phyloP scores from a whole-genome alignment of 2,888 invertebrate genomes.

The Lasioglossum vierecki region DNA sequence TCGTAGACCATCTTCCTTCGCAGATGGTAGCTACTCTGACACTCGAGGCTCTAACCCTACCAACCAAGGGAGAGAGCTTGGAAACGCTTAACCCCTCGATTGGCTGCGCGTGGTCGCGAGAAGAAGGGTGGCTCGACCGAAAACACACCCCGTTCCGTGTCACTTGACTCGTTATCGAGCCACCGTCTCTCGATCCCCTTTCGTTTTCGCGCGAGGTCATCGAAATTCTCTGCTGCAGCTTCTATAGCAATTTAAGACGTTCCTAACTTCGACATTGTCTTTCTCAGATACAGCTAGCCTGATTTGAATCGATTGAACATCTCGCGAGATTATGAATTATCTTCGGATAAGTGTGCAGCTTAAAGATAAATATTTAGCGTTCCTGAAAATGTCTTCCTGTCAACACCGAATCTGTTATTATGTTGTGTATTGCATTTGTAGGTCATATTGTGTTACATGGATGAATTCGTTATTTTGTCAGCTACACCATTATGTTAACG shows the following conservation, averaged over 20 bases:
- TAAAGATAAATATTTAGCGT: too few species aligned
- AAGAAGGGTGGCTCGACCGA: conserved; percentile 7
- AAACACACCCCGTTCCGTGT: conserved; percentile 17
- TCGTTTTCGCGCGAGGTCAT: neutral
- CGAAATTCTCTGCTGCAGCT: neutral
- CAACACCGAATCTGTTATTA: too few species aligned
- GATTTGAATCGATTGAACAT: neutral
- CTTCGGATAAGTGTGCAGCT: too few species aligned
- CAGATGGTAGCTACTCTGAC: conserved; percentile 26
- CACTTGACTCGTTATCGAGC: conserved; percentile 17
- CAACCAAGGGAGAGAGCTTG: neutral
- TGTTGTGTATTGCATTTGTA: too few species aligned
- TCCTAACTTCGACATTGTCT: neutral
- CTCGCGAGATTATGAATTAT: neutral
- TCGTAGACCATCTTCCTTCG: conserved; percentile 33
- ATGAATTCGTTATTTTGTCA: too few species aligned
- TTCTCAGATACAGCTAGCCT: neutral
- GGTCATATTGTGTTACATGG: too few species aligned
- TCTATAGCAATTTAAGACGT: neutral
- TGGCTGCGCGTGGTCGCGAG: conserved; percentile 10
- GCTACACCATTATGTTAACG: too few species aligned
- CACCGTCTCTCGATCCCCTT: neutral
- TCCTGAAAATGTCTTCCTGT: too few species aligned
- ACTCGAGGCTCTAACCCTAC: conserved; percentile 25
- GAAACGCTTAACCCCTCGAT: conserved; percentile 32